A percentile compares a stretch with the other conserved stretches of the same genome.
These are phyloP conservation scores for Spizaetus ornatus DNA, from an alignment of 2,113 vertebrate genomes.

Conservation along the genomic window DNA sequence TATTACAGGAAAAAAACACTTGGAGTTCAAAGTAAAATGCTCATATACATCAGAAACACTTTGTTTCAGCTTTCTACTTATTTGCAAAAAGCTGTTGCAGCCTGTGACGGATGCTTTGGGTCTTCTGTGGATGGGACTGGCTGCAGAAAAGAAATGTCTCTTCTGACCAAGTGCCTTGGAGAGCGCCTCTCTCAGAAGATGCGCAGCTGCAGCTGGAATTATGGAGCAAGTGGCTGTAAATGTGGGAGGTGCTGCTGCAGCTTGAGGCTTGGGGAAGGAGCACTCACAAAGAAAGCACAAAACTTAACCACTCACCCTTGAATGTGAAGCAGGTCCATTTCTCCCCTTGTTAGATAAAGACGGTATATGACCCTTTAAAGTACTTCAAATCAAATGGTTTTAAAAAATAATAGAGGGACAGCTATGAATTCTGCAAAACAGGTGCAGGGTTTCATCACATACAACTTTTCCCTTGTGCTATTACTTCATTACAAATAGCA, in stretches of 20 bases:
- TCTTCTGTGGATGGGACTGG: not conserved
- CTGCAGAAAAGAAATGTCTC: not conserved
- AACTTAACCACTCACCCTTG: not conserved
- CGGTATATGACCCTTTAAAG: not conserved
- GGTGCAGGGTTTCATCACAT: not conserved
- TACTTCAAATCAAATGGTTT: not conserved
- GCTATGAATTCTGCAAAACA: not conserved
- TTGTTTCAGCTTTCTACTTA: not conserved
- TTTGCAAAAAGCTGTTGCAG: not conserved
- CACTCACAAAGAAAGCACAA: not conserved
- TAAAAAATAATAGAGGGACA: not conserved
- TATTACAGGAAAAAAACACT: not conserved
- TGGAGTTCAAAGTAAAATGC: not conserved
- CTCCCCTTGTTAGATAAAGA: not conserved
- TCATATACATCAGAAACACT: not conserved
- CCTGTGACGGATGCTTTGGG: not conserved
- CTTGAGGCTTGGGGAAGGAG: not conserved
- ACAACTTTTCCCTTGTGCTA: not conserved
- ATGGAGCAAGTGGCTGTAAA: not conserved
- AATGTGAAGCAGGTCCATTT: fast-evolving
- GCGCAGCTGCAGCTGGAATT: fast-evolving
- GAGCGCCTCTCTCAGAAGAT: not conserved
- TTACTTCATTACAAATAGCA: not conserved
- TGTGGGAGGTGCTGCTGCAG: not conserved
- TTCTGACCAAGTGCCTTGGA: not conserved